Evolutionary conservation across 2,797 vertebrate genomes (phyloP), one percentile per base, ranked within the genome.

Genomic region (Sebastes variabilis): DNA sequence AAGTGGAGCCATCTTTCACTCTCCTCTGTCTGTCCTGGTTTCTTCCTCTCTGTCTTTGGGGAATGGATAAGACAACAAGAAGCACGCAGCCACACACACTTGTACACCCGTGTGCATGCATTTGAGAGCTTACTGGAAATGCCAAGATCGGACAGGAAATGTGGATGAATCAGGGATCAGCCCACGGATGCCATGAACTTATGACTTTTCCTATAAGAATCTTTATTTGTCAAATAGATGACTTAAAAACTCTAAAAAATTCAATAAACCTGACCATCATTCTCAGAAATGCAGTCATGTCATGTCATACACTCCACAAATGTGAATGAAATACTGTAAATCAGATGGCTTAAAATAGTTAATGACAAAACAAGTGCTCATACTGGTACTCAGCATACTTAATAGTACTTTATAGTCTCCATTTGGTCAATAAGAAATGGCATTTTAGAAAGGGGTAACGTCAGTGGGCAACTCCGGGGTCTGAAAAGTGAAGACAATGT

Each of bases 1-100:
- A 79, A 88, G 80, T 73, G 80, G 88, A 88, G 86, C 81, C 71
- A 64, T 84, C 75, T 74, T 84, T 91, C 64, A 78, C 77, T 87
- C 72, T 81, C 36, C 25, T 74, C 77, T 79, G 80, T 84, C 79
- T 78, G 80, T 49, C 81, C 79, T 77, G 59, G 58, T 88, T 56
- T 74, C 38, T 46, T 72, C 61, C 65, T 77, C 25, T 81, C 67
- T 16, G 55, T 81, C 79, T 85, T 75, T 65, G 29, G 36, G 27
- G 81, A 86, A 79, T 69, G 54, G 65, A 77, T 66, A 70, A 79
- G 70, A 76, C 56, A 72, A 55, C 30, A 78, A 68, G n/a, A 70
- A 42, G 42, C 79, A 36, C 8, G 1, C 75, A 59, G 14, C 42
- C 55, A 73, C 70, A 62, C 65, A 65, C 56, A 68, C 18, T 20